Conservation (phyloP, 2,888 invertebrate species). For the Physocephala rufipes region DNA sequence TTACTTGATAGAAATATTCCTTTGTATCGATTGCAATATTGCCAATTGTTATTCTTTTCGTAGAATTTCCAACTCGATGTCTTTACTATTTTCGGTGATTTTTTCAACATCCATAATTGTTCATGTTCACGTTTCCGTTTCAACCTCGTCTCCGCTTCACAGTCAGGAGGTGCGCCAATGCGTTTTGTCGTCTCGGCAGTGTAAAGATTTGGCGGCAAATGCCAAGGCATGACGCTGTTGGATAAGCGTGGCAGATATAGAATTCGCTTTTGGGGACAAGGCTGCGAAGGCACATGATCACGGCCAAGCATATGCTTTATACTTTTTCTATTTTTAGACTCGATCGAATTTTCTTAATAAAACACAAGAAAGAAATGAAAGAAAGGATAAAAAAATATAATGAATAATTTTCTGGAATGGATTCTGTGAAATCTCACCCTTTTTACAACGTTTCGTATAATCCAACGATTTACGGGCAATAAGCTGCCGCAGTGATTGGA, state of each 20-base stretch:
- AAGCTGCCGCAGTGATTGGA: conserved; percentile 29
- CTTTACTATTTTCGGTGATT: no score
- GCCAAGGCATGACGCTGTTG: conserved; percentile 42
- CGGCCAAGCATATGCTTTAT: conserved; percentile 18
- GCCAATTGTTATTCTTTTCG: conserved; percentile 38
- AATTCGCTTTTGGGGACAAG: background rate
- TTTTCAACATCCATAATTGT: no score
- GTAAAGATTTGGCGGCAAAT: conserved; percentile 57
- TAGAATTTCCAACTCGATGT: conserved; percentile 37
- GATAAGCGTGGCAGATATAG: conserved; percentile 15
- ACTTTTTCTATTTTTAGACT: conserved; percentile 21
- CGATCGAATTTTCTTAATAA: conserved; percentile 9
- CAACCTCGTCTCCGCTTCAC: background rate
- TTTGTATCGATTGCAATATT: conserved; percentile 51
- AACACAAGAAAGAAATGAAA: background rate
- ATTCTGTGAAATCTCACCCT: conserved; percentile 26
- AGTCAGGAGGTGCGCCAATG: background rate
- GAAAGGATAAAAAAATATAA: background rate
- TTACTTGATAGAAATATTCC: conserved; percentile 56
- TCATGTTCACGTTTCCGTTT: background rate
- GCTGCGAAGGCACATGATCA: background rate
- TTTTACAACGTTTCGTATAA: conserved; percentile 30
- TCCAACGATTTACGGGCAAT: conserved; percentile 28
- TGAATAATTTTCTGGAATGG: background rate
- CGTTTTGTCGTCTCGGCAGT: conserved; percentile 38